Evolutionary conservation across 2,797 vertebrate genomes (phyloP).

Genomic region (Phyllotis vaccarum): DNA sequence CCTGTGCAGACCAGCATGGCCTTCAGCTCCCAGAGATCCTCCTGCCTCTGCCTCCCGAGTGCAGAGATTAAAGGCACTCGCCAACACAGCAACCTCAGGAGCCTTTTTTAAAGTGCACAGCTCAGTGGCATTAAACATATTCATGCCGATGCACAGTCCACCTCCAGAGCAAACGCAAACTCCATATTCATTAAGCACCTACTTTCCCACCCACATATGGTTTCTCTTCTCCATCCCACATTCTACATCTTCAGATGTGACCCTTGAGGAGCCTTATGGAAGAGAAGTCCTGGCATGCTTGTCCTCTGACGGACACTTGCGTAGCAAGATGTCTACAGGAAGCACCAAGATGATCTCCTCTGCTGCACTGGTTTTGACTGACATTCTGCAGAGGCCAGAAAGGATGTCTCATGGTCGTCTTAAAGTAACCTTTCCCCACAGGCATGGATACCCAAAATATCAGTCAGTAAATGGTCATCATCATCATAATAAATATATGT

Average conservation of each 20-base stretch:
- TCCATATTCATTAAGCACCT: too few relatives aligned
- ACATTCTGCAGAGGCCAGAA: background rate
- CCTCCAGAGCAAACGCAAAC: background rate
- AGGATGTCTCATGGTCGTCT: background rate
- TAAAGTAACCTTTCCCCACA: background rate
- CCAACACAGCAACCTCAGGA: too few relatives aligned
- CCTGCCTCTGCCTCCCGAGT: background rate
- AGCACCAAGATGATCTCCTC: background rate
- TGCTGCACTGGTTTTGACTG: background rate
- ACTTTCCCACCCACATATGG: rapidly evolving
- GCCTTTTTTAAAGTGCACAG: background rate
- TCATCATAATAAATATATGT: background rate
- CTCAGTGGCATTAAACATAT: background rate
- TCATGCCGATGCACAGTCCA: rapidly evolving
- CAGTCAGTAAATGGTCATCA: background rate
- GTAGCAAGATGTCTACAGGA: slow-evolving; percentile 9
- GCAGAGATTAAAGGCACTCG: background rate
- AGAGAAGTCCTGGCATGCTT: background rate
- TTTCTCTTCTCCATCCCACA: background rate
- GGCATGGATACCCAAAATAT: background rate
- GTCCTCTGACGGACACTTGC: background rate
- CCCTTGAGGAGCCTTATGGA: too few relatives aligned
- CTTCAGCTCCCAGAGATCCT: background rate
- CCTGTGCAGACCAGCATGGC: background rate
- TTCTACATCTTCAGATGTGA: background rate